Evolutionary conservation across 1,140 invertebrate species (phyloP).

Genomic region (Cydia strobilella): DNA sequence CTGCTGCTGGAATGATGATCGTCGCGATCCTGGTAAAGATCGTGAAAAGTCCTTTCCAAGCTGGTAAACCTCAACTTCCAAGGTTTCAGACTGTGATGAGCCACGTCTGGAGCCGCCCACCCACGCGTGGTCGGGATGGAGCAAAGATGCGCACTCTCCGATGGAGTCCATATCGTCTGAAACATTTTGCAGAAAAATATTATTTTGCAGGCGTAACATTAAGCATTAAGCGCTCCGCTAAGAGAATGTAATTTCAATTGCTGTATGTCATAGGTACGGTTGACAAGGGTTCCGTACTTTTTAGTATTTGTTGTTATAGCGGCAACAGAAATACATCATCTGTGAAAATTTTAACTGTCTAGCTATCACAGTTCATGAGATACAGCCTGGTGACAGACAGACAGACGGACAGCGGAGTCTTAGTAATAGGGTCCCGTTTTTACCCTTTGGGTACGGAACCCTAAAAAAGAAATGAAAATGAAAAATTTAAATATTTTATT

Average conservation of each 20-base stretch:
- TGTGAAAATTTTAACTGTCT: too few species aligned
- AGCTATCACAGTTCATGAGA: too few species aligned
- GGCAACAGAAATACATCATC: too few species aligned
- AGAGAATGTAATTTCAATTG: not conserved
- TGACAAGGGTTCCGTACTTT: too few species aligned
- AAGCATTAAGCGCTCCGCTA: not conserved
- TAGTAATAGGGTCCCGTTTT: too few species aligned
- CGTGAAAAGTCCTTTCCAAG: constrained; percentile 91
- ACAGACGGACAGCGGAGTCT: too few species aligned
- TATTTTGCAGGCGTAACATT: not conserved
- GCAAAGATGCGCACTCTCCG: constrained; percentile 85
- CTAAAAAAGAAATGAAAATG: too few species aligned
- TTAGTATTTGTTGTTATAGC: too few species aligned
- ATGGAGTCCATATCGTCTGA: constrained; percentile 87
- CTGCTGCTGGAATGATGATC: constrained; percentile 89
- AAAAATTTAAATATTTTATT: too few species aligned
- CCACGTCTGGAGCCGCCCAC: constrained; percentile 87
- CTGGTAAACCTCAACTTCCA: constrained; percentile 92
- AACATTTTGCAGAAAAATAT: constrained; percentile 3
- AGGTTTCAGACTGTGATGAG: constrained; percentile 90
- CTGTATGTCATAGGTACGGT: not conserved
- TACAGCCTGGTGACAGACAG: too few species aligned
- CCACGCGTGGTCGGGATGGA: constrained; percentile 93
- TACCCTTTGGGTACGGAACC: too few species aligned
- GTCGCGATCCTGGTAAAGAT: constrained; percentile 89